Conservation (phyloP, 2,888 invertebrate genomes). For the Callosobruchus maculatus region DNA sequence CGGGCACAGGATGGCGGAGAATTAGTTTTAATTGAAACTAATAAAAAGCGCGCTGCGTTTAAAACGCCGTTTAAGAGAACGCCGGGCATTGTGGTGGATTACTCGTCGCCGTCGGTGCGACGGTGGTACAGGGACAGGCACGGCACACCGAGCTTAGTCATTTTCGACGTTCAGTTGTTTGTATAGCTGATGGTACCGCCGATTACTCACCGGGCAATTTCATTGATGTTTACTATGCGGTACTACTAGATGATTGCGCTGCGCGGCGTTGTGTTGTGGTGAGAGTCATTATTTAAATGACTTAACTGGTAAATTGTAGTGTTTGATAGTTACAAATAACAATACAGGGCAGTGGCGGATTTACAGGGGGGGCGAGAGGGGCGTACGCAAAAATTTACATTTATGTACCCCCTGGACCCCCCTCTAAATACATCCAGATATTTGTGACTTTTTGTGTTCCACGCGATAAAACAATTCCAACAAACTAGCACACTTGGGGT, state of each 20-base stretch:
- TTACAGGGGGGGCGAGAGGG: too few species aligned
- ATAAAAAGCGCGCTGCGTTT: conserved; percentile 30
- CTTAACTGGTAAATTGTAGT: not conserved
- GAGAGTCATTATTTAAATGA: not conserved
- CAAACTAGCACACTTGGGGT: too few species aligned
- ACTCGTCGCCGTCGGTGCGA: not conserved
- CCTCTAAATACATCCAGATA: too few species aligned
- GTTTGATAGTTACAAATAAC: not conserved
- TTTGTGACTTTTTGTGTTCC: too few species aligned
- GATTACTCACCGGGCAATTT: not conserved
- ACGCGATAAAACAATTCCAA: too few species aligned
- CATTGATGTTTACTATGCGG: not conserved
- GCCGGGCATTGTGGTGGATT: not conserved
- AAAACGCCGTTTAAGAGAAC: conserved; percentile 1
- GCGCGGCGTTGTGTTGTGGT: not conserved
- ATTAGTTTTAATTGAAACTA: conserved; percentile 47
- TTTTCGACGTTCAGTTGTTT: not conserved
- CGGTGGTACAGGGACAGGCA: not conserved
- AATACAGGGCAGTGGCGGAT: too few species aligned
- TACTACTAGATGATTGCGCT: not conserved
- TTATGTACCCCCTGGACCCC: too few species aligned
- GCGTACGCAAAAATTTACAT: too few species aligned
- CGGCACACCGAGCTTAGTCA: not conserved
- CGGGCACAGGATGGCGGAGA: conserved; percentile 48
- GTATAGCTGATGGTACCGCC: not conserved